These are phyloP conservation scores for Lasioglossum figueresi DNA, from an alignment of 2,888 invertebrate genomes.

Conservation along the genomic window DNA sequence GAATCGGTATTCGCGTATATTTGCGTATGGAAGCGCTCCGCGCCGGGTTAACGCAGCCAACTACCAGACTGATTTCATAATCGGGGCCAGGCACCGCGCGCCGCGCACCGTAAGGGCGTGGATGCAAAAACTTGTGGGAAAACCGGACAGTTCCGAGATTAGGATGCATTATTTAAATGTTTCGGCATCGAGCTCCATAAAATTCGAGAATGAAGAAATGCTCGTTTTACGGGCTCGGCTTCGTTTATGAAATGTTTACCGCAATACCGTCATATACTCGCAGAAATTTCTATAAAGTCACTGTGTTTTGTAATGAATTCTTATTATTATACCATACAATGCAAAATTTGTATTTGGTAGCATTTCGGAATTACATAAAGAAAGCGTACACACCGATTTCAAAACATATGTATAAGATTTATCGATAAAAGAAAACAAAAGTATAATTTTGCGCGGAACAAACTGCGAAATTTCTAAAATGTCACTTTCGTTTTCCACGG, in stretches of 20 bases:
- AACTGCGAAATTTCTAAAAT: too few relatives aligned
- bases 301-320: too few relatives aligned
- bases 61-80: background rate
- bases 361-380: too few relatives aligned
- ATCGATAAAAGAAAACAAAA: too few relatives aligned
- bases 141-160: background rate
- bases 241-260: background rate
- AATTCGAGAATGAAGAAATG: background rate
- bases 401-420: too few relatives aligned
- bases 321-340: too few relatives aligned
- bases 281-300: too few relatives aligned
- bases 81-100: background rate
- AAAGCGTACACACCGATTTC: too few relatives aligned
- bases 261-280: background rate
- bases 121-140: background rate
- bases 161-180: background rate
- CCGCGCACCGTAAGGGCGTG: background rate
- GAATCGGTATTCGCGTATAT: slow-evolving; percentile 34
- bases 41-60: slow-evolving; percentile 6
- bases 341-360: too few relatives aligned
- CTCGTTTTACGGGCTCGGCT: background rate
- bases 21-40: slow-evolving; percentile 40
- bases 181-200: background rate
- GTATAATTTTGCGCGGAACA: too few relatives aligned
- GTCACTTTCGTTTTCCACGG: too few relatives aligned